Percentiles rank a stretch among this genome's conserved stretches.
These are phyloP conservation scores for Echiichthys vipera DNA, from an alignment of 2,797 vertebrate genomes.

Conservation along the genomic window DNA sequence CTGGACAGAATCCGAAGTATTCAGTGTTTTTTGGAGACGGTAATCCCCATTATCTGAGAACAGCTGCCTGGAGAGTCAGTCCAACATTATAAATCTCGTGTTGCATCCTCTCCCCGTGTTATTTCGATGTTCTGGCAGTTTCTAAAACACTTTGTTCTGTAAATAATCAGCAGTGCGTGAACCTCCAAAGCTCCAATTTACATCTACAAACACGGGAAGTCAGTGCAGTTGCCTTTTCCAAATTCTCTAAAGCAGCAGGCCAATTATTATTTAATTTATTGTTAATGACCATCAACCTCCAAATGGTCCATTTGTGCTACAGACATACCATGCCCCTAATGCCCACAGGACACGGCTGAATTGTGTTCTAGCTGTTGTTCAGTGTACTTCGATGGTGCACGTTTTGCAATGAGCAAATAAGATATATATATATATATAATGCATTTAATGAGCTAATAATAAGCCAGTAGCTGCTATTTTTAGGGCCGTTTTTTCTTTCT, in stretches of 20 bases:
- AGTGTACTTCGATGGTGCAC: no score
- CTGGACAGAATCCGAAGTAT: no score
- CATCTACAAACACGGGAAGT: background rate
- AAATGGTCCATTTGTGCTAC: background rate
- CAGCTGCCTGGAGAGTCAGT: no score
- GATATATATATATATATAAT: no score
- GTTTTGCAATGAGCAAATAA: background rate
- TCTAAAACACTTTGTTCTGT: background rate
- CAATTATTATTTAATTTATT: background rate
- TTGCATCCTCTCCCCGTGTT: background rate
- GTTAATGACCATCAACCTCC: no score
- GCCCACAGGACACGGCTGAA: background rate
- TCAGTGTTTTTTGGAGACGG: no score
- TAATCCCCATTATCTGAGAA: no score
- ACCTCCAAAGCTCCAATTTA: background rate
- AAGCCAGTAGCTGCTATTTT: slow-evolving; percentile 7
- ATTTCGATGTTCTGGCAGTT: background rate
- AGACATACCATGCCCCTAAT: background rate
- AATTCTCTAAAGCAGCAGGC: background rate
- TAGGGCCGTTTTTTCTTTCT: background rate
- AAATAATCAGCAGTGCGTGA: background rate
- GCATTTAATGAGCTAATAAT: slow-evolving; percentile 4
- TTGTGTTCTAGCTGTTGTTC: slow-evolving; percentile 2
- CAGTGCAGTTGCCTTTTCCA: background rate
- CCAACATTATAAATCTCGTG: background rate